Conservation (phyloP, 1,140 invertebrate genomes). For the Rhyzopertha dominica region DNA sequence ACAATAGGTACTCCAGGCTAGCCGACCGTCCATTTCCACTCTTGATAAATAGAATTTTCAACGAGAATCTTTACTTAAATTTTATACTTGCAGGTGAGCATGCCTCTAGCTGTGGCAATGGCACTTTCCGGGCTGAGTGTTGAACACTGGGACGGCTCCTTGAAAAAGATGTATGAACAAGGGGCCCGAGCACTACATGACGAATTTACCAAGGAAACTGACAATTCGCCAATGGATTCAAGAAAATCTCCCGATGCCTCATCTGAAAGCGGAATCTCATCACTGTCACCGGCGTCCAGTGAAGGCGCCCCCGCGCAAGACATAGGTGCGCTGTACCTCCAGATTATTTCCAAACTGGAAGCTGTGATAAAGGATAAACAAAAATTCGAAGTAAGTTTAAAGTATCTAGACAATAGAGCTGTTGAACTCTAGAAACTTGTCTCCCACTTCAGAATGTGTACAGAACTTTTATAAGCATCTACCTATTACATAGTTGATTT, state of each 20-base stretch:
- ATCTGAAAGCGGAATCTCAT: slow-evolving; percentile 25
- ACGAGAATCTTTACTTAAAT: too few species aligned
- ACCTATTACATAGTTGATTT: too few species aligned
- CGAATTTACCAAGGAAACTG: slow-evolving; percentile 10
- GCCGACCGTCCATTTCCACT: too few species aligned
- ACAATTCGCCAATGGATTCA: slow-evolving; percentile 7
- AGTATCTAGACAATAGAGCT: too few species aligned
- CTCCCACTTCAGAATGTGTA: too few species aligned
- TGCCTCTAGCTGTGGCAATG: slow-evolving; percentile 26
- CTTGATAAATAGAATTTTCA: too few species aligned
- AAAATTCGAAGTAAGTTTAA: too few species aligned
- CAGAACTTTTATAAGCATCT: too few species aligned
- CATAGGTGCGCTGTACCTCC: slow-evolving; percentile 5
- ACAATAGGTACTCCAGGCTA: too few species aligned
- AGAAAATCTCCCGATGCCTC: slow-evolving; percentile 10
- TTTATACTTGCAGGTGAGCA: slow-evolving; percentile 4
- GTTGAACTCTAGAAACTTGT: too few species aligned
- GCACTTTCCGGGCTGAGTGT: slow-evolving; percentile 23
- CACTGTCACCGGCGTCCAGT: slow-evolving; percentile 24
- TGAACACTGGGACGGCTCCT: slow-evolving; percentile 17
- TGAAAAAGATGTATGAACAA: slow-evolving; percentile 20
- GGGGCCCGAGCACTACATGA: slow-evolving; percentile 15
- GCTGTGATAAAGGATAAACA: not conserved
- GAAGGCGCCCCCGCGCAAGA: slow-evolving; percentile 9
- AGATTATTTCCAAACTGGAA: slow-evolving; percentile 1